Base-by-base conservation (phyloP, 2,113 vertebrate genomes). In the Nerophis lumbriciformis region DNA sequence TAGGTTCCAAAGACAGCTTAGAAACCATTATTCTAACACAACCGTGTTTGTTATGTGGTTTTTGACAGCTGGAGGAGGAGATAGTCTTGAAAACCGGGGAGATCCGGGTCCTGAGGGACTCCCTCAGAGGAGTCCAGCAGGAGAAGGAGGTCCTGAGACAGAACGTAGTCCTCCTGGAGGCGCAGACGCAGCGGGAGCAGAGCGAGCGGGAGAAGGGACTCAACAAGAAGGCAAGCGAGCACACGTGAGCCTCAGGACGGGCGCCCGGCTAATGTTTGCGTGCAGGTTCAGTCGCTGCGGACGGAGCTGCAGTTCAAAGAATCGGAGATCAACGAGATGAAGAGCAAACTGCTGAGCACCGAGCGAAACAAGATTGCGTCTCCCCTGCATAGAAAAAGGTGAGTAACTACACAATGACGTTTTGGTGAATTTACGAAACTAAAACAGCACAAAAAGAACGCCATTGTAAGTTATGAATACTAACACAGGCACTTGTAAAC, bases 241-340 rank as follows among this genome's bases (percentile, higher is more conserved):
- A 38, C 38, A 39, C 38, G 5, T 38, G 1, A 51, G 28, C 4
- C 15, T 48, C n/a, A 50, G 42, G 65, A 53, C 16, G 8, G 15
- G 53, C 15, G 49, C 53, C 35, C 4, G 35, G 6, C 11, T 10
- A 28, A 15, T 51, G 57, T 68, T 21, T 57, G 3, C 65, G 12
- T 12, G 16, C 84, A 99, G 97, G 83, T 98, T 21, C 94, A 94
- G 49, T 94, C 93, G 1, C 56, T 99, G 62, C 92, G 94, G 79
- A 93, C 94, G 1, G 94, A 99, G 77, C 77, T 99, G 65, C 93
- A 96, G 67, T 99, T 99, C 89, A 98, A 95, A 89, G 94, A 97
- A 47, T 96, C 94, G 44, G 96, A 99, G 84, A 95, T 99, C 85
- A 95, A 93, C 65, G 94, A 97, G 69, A 87, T 97, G 77, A 96